Base-by-base conservation (phyloP, 1,140 invertebrate species). In the Zaprionus tsacasi region DNA sequence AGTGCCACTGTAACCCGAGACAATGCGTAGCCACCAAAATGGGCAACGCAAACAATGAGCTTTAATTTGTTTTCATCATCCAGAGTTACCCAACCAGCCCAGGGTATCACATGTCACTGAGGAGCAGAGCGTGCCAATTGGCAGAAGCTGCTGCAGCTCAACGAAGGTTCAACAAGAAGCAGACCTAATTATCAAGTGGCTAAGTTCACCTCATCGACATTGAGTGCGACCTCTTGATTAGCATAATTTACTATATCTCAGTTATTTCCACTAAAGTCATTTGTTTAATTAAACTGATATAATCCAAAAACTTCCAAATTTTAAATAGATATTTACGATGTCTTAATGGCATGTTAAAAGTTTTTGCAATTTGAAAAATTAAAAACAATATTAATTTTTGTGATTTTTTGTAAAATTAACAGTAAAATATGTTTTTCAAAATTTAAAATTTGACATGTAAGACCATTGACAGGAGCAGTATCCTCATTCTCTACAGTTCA, bases 1-100 rank as follows among this genome's bases (percentile, higher is more conserved):
- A 30, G 27, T 30, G 27, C 27, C 27, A 30, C 27, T 40, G 83
- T 80, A 88, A 88, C 75, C 54, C 65, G 70, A 88, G 76, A 73
- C 83, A 72, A 71, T 70, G 55, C 54, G 25, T 17, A 10, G 70
- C 70, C 71, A 79, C 43, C 45, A 56, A 72, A 66, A 56, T 30
- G 15, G 59, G 30, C 43, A 21, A 48, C 27, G 40, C 70, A 45
- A 87, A 83, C 83, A 87, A 87, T 81, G 74, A 78, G 80, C 70
- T 79, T 63, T 76, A 83, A 87, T 87, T 87, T 87, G 83, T 83
- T 88, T 72, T 78, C 58, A 78, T 70, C n/a, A 15, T 12, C 40
- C 40, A 45, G 40, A 7, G 40, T n/a, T 45, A n/a, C 15, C 10
- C n/a, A 15, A 15, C 8, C n/a, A 15, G n/a, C 21, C 30, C 13